These are phyloP conservation scores for Rana temporaria DNA, from an alignment of 2,113 vertebrate species.

Conservation along the genomic window DNA sequence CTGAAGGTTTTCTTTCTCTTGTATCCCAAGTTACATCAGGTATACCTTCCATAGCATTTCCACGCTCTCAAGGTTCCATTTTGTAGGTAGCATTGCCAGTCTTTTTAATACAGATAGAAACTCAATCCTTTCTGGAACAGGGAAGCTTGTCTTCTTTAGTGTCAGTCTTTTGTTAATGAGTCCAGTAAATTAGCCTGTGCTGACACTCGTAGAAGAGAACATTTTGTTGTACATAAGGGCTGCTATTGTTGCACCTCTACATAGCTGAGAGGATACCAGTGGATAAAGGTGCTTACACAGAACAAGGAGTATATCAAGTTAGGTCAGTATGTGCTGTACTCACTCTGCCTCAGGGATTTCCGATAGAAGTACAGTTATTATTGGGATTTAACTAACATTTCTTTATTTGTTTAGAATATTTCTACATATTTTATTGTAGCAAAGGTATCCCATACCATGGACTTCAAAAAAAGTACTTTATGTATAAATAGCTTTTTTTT, in stretches of 20 bases:
- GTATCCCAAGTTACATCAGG: slow-evolving; percentile 49
- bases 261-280: slow-evolving; percentile 64
- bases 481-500: too few relatives aligned
- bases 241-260: slow-evolving; percentile 68
- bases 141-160: slow-evolving; percentile 63
- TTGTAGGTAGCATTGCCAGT: slow-evolving; percentile 58
- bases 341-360: slow-evolving; percentile 39
- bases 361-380: slow-evolving; percentile 22
- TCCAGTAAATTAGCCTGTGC: slow-evolving; percentile 71
- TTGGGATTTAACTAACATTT: background rate
- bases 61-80: slow-evolving; percentile 46
- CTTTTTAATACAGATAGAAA: slow-evolving; percentile 67
- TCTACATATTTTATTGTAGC: too few relatives aligned
- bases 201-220: slow-evolving; percentile 65
- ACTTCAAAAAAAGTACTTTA: too few relatives aligned
- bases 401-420: too few relatives aligned
- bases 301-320: slow-evolving; percentile 59
- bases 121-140: slow-evolving; percentile 63
- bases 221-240: slow-evolving; percentile 69
- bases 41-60: slow-evolving; percentile 60
- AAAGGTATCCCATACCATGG: too few relatives aligned
- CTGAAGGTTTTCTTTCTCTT: slow-evolving; percentile 23
- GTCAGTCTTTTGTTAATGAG: slow-evolving; percentile 71
- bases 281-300: slow-evolving; percentile 66
- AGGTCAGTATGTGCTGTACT: slow-evolving; percentile 60